Conservation (phyloP, 1,140 invertebrate species). For the Panulirus ornatus region DNA sequence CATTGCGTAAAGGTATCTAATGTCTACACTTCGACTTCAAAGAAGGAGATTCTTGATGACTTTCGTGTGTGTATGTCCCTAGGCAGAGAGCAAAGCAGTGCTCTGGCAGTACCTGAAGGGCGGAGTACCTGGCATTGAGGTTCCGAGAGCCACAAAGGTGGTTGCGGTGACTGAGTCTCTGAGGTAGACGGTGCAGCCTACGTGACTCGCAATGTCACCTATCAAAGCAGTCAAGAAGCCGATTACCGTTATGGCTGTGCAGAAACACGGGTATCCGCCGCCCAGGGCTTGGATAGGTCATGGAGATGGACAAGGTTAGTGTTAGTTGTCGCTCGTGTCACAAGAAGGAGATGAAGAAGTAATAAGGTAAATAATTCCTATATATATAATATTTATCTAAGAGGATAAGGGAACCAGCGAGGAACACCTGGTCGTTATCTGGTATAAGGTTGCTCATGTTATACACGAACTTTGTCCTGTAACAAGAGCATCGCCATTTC, state of each 20-base stretch:
- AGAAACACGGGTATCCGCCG: slow-evolving; percentile 83
- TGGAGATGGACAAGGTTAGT: neutral
- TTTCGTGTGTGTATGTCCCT: no score
- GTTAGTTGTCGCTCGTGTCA: neutral
- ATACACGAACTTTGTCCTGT: neutral
- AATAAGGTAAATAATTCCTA: neutral
- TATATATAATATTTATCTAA: no score
- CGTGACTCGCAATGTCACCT: slow-evolving; percentile 82
- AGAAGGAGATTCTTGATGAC: no score
- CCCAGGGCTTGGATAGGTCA: neutral
- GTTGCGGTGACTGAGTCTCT: slow-evolving; percentile 84
- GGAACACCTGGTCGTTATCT: neutral
- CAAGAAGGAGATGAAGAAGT: neutral
- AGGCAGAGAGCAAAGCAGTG: no score
- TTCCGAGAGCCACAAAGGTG: slow-evolving; percentile 82
- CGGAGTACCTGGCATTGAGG: slow-evolving; percentile 81
- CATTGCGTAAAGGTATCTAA: no score
- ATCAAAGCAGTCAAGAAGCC: slow-evolving; percentile 83
- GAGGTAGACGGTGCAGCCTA: slow-evolving; percentile 83
- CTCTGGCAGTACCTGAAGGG: no score
- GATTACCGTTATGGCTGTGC: slow-evolving; percentile 81
- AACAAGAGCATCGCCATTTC: neutral
- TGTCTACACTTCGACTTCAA: no score
- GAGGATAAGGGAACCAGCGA: neutral
- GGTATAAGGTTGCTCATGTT: neutral